phyloP scores from a whole-genome alignment of 2,113 vertebrate species.

The Oryzias woworae region DNA sequence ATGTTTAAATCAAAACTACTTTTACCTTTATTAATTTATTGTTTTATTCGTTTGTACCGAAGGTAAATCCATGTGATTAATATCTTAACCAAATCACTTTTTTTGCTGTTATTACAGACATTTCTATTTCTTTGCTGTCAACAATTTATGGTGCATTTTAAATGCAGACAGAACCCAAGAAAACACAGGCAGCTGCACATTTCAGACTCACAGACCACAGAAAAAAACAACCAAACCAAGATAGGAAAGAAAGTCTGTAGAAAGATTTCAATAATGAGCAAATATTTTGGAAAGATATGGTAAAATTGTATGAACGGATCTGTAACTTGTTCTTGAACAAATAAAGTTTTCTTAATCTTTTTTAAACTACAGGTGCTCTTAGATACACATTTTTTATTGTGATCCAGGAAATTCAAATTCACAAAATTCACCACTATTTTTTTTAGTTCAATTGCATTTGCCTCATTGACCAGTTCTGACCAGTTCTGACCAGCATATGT shows the following conservation, averaged over 20 bases:
- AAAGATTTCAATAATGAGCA: constrained; percentile 3
- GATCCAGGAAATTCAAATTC: no score
- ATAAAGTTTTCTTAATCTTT: no score
- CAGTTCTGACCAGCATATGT: no score
- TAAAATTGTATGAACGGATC: not conserved
- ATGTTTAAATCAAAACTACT: no score
- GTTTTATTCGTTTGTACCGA: no score
- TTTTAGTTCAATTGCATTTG: not conserved
- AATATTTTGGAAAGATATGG: constrained; percentile 1
- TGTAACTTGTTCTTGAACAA: no score
- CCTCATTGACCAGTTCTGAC: no score
- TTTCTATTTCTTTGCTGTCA: no score
- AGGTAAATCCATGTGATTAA: no score
- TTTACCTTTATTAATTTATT: no score
- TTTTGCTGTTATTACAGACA: no score
- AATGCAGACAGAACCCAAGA: constrained; percentile 6
- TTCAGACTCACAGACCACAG: not conserved
- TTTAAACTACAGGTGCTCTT: not conserved
- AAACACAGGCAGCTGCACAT: constrained; percentile 17
- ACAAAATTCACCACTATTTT: not conserved
- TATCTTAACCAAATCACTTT: no score
- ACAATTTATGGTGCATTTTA: not conserved
- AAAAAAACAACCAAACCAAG: not conserved
- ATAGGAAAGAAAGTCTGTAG: not conserved
- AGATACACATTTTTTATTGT: not conserved